Conservation (phyloP, 2,888 invertebrate species). For the Diarsia brunnea region DNA sequence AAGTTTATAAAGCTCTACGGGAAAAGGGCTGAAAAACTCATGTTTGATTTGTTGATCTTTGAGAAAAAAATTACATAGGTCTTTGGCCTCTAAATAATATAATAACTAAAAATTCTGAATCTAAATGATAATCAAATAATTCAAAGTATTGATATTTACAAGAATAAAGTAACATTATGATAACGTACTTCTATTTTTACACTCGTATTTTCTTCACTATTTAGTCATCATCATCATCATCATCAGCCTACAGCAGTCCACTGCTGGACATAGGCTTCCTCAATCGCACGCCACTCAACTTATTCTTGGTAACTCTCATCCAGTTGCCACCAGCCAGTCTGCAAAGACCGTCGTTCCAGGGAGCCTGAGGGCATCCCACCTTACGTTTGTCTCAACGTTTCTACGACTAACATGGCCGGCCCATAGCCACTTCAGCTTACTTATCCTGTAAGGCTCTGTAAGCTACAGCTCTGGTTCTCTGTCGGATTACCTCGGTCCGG, state of each 20-base stretch:
- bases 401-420: background rate
- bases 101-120: background rate
- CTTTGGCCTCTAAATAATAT: background rate
- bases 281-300: background rate
- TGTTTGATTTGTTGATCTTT: background rate
- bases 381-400: background rate
- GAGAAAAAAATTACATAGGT: background rate
- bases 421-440: background rate
- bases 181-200: background rate
- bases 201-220: conserved; percentile 10
- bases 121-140: background rate
- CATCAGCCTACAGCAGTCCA: background rate
- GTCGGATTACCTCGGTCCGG: background rate
- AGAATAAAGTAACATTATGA: background rate
- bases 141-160: background rate
- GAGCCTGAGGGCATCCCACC: too few species aligned
- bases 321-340: background rate
- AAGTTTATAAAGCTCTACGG: background rate
- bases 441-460: background rate
- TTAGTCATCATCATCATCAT: background rate
- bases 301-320: background rate
- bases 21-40: background rate
- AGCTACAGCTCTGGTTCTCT: background rate
- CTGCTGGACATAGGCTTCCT: background rate
- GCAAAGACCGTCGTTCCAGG: background rate